Evolutionary conservation across 1,140 invertebrate species (phyloP).

Genomic region (Bombyx mandarina): DNA sequence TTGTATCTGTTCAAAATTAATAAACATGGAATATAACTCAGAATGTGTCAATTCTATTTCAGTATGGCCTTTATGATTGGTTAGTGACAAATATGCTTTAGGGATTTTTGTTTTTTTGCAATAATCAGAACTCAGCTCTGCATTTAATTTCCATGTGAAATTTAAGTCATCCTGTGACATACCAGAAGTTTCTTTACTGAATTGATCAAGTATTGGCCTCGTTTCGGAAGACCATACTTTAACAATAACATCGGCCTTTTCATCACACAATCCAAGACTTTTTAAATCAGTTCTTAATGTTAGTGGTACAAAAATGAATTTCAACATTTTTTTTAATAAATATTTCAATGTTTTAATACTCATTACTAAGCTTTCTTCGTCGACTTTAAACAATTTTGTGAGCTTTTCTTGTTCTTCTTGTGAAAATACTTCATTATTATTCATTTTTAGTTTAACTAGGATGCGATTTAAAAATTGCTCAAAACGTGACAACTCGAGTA

Average conservation of each 20-base stretch:
- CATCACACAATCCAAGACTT: conserved; percentile 37
- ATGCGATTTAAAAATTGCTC: conserved; percentile 53
- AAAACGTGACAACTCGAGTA: conserved; percentile 44
- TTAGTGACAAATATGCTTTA: conserved; percentile 43
- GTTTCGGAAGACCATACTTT: conserved; percentile 57
- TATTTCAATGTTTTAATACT: conserved; percentile 50
- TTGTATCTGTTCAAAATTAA: conserved; percentile 58
- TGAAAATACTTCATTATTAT: conserved; percentile 47
- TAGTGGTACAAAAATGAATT: conserved; percentile 53
- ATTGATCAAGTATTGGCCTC: conserved; percentile 37
- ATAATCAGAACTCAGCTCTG: conserved; percentile 53
- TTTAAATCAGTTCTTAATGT: conserved; percentile 46
- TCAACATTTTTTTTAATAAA: conserved; percentile 49
- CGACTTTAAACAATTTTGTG: conserved; percentile 50
- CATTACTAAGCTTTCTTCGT: conserved; percentile 37
- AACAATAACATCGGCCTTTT: conserved; percentile 43
- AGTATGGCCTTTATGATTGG: conserved; percentile 21
- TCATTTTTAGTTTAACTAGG: conserved; percentile 38
- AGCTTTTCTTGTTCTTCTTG: conserved; percentile 49
- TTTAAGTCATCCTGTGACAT: conserved; percentile 30
- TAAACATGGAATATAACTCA: conserved; percentile 50
- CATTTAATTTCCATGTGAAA: conserved; percentile 53
- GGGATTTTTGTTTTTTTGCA: conserved; percentile 51
- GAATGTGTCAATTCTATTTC: conserved; percentile 52
- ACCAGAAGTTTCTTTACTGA: conserved; percentile 25